Evolutionary conservation across 2,797 vertebrate genomes (phyloP), one percentile per base, ranked within the genome.

Genomic region (Gallirallus australis): DNA sequence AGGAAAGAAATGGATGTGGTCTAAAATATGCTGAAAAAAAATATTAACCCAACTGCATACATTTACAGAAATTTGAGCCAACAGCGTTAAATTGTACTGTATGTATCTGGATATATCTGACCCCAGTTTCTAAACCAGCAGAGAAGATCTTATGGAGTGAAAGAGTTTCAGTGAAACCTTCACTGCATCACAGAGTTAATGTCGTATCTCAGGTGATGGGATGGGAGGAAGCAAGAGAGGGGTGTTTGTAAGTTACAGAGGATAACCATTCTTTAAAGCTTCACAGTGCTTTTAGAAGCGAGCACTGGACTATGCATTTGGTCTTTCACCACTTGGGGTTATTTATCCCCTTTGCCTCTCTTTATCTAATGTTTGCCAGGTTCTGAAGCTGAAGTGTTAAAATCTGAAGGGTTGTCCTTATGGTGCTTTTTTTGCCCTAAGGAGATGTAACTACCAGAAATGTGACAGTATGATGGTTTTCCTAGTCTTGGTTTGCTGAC

Each of bases 401-500:
- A 69, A 82, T 15, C 15, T 66, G 37, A 89, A 61, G 15, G 7
- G 53, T 25, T 81, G 7, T 65, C 63, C 39, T 88, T 27, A 33
- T 0, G 10, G 30, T 21, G 39, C 5, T 18, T 66, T 90, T 91
- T 70, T 85, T 81, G 23, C 23, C 73, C 39, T 47, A 83, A 96
- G 76, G n/a, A 63, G 61, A 56, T 71, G 63, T 66, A 70, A 76
- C 57, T 88, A 83, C 80, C 52, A 84, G 63, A 86, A 90, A 73
- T 45, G 65, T 79, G 65, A 65, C 61, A 86, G 39, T 57, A 30
- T 72, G 70, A 60, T 37, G 35, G 42, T 56, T 94, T 88, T 56
- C 56, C 70, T 28, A n/a, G 82, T 90, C 92, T 56, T 86, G 45
- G 77, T 89, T 94, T 95, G 82, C 70, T 94, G 85, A 90, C 35